A percentile compares a stretch with the other conserved stretches of the same genome.
Conservation (phyloP, 2,797 vertebrate genomes). For the Allochrocebus solatus region DNA sequence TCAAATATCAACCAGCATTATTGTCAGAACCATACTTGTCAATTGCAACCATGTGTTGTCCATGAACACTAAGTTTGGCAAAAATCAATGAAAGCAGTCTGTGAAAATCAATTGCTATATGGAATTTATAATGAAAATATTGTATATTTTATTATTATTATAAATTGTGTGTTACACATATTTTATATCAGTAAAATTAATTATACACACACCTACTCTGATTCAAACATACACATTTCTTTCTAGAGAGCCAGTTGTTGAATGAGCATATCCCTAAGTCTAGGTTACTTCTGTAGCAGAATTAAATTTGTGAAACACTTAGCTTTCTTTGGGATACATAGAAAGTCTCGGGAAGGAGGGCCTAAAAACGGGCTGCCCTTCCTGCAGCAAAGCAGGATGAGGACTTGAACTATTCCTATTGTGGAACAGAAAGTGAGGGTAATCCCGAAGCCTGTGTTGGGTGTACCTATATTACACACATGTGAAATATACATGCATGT, state of each 20-base stretch:
- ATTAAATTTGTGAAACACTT: not conserved
- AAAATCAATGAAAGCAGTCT: slow-evolving; percentile 32
- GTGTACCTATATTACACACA: not conserved
- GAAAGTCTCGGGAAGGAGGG: not conserved
- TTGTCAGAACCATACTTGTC: not conserved
- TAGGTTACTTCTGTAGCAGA: not conserved
- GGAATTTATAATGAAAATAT: not conserved
- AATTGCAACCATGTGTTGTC: not conserved
- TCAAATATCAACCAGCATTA: not conserved
- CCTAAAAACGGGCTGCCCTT: not conserved
- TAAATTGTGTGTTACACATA: not conserved
- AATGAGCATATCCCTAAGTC: not conserved
- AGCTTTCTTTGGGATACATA: not conserved
- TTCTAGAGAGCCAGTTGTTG: not conserved
- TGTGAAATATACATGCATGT: not conserved
- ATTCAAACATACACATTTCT: not conserved
- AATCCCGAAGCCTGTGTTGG: not conserved
- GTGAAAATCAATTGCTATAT: not conserved
- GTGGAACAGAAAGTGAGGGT: not conserved
- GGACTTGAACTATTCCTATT: not conserved
- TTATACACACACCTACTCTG: not conserved
- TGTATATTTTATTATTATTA: slow-evolving; percentile 7
- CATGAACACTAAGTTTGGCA: not conserved
- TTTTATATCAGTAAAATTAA: not conserved
- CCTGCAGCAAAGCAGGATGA: not conserved